Percentiles rank a stretch among this genome's conserved stretches.
phyloP scores from a whole-genome alignment of 92 coral and sea anemone genomes.

The Ricordea florida region DNA sequence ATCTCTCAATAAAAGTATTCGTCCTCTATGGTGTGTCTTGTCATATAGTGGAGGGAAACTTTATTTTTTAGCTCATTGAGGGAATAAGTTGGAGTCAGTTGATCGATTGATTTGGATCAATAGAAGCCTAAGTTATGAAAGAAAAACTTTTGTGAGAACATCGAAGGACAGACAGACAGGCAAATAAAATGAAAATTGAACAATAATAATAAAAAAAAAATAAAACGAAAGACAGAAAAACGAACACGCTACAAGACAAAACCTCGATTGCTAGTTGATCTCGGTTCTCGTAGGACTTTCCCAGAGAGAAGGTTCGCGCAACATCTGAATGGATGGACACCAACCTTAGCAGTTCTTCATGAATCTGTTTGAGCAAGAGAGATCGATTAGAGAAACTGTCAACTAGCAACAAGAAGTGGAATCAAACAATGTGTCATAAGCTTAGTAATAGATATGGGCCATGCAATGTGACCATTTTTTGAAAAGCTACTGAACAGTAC shows the following conservation, averaged over 20 bases:
- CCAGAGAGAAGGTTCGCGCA: slow-evolving; percentile 50
- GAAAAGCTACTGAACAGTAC: too few relatives aligned
- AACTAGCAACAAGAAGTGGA: neutral
- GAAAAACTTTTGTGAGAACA: too few relatives aligned
- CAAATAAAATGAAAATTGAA: too few relatives aligned
- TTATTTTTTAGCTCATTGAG: too few relatives aligned
- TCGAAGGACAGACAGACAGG: too few relatives aligned
- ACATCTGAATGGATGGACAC: slow-evolving; percentile 47
- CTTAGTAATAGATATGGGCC: neutral
- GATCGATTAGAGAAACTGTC: neutral
- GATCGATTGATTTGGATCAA: too few relatives aligned
- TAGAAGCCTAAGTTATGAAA: too few relatives aligned
- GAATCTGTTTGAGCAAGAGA: slow-evolving; percentile 44
- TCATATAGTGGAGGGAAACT: too few relatives aligned
- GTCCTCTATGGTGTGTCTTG: too few relatives aligned
- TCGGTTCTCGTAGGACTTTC: slow-evolving; percentile 57
- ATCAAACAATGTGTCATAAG: neutral
- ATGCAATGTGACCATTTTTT: neutral
- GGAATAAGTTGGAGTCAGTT: too few relatives aligned
- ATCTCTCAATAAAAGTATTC: too few relatives aligned
- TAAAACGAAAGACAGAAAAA: neutral
- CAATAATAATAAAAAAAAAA: too few relatives aligned
- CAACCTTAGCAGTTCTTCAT: slow-evolving; percentile 45
- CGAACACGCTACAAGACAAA: neutral
- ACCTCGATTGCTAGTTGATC: slow-evolving; percentile 74